A percentile compares a stretch with the other conserved stretches of the same genome.
These are phyloP conservation scores for Athrips mouffetella DNA, from an alignment of 2,888 invertebrate species.

Conservation along the genomic window DNA sequence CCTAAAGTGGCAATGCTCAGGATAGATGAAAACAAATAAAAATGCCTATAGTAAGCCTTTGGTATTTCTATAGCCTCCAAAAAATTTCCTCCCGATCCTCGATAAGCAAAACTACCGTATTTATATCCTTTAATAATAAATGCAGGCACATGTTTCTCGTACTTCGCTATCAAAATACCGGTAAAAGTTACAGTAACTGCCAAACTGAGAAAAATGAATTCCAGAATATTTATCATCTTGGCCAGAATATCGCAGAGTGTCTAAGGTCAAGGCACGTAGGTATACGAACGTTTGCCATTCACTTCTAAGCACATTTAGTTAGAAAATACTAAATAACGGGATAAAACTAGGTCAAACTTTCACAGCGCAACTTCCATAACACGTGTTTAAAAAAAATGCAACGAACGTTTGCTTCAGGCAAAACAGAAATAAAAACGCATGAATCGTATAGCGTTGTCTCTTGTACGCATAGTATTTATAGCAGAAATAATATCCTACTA, in stretches of 20 bases:
- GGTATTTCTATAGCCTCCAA: slow-evolving; percentile 82
- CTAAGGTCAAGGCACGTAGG: background rate
- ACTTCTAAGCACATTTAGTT: background rate
- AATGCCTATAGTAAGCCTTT: slow-evolving; percentile 89
- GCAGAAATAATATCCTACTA: no score
- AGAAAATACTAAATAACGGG: slow-evolving; percentile 3
- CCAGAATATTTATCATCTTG: slow-evolving; percentile 60
- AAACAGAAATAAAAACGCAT: background rate
- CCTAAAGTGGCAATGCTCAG: slow-evolving; percentile 70
- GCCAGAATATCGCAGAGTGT: background rate
- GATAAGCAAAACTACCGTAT: slow-evolving; percentile 85
- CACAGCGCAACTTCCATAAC: background rate
- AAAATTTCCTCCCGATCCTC: slow-evolving; percentile 66
- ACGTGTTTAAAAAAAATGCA: background rate
- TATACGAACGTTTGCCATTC: background rate
- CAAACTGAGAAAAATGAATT: slow-evolving; percentile 62
- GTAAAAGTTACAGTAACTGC: slow-evolving; percentile 70
- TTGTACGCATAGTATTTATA: background rate
- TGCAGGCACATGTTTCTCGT: slow-evolving; percentile 82
- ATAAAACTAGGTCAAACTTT: slow-evolving; percentile 1
- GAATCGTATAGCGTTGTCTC: background rate
- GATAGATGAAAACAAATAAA: slow-evolving; percentile 84
- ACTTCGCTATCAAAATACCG: slow-evolving; percentile 80
- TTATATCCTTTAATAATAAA: slow-evolving; percentile 81
- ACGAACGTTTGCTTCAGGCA: background rate